A percentile compares a stretch with the other conserved stretches of the same genome.
Conservation (phyloP, 2,797 vertebrate genomes). For the Cuculus canorus region DNA sequence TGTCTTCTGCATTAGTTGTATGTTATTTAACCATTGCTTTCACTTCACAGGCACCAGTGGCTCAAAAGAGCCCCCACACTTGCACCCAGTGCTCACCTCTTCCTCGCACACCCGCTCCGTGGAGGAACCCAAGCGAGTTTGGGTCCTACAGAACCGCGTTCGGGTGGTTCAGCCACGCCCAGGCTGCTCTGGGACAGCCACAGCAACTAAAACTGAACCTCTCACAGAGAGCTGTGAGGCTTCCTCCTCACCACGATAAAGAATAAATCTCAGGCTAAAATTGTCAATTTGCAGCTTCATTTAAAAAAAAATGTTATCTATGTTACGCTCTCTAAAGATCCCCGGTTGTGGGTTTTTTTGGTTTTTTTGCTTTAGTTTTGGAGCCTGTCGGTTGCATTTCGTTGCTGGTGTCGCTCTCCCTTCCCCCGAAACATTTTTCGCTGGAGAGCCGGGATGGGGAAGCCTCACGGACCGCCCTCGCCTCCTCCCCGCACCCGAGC, state of each 20-base stretch:
- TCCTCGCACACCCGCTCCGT: not conserved
- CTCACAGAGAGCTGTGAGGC: too few relatives aligned
- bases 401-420: not conserved
- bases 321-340: not conserved
- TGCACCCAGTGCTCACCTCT: not conserved
- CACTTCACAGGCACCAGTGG: not conserved
- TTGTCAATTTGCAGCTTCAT: too few relatives aligned
- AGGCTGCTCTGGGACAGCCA: not conserved
- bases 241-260: too few relatives aligned
- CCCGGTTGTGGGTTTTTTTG: too few relatives aligned
- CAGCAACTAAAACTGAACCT: not conserved
- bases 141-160: not conserved
- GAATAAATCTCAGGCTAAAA: too few relatives aligned
- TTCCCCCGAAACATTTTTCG: not conserved
- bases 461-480: not conserved
- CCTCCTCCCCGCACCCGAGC: too few relatives aligned
- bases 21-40: not conserved
- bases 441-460: not conserved
- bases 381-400: not conserved
- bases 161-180: accelerated
- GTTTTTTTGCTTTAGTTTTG: not conserved
- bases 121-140: too few relatives aligned
- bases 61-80: not conserved
- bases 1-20: not conserved
- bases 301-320: not conserved